Evolutionary conservation across 2,113 vertebrate species (phyloP).

Genomic region (Bostrychus sinensis): DNA sequence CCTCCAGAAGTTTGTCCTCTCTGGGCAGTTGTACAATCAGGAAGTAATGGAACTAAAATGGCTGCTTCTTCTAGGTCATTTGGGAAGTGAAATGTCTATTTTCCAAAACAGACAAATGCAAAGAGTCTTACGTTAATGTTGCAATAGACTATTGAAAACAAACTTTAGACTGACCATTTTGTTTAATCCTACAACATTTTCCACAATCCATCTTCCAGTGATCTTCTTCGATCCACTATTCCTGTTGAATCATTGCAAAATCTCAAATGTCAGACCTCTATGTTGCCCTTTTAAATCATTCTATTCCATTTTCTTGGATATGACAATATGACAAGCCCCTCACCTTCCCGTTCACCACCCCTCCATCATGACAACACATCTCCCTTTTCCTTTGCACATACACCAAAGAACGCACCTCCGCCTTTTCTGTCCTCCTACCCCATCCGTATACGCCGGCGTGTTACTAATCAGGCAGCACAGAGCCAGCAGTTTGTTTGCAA

Average conservation of each 20-base stretch:
- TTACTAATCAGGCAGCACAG: conserved; percentile 48
- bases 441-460: conserved; percentile 18
- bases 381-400: neutral
- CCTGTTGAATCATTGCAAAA: neutral
- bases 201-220: too few species aligned
- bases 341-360: neutral
- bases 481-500: conserved; percentile 64
- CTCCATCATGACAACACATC: conserved; percentile 3
- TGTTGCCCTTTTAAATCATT: neutral
- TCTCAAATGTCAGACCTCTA: neutral
- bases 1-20: too few species aligned
- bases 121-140: too few species aligned
- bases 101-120: too few species aligned
- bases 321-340: neutral
- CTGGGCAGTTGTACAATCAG: too few species aligned
- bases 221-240: too few species aligned
- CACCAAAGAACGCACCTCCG: conserved; percentile 1
- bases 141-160: too few species aligned
- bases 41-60: too few species aligned
- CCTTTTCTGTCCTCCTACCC: conserved; percentile 3
- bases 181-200: too few species aligned
- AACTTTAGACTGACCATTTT: too few species aligned
- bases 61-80: too few species aligned
- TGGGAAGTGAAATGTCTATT: too few species aligned
- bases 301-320: neutral